A percentile compares a stretch with the other conserved stretches of the same genome.
phyloP scores from a whole-genome alignment of 2,797 vertebrate species.

The Tokudaia muenninki region DNA sequence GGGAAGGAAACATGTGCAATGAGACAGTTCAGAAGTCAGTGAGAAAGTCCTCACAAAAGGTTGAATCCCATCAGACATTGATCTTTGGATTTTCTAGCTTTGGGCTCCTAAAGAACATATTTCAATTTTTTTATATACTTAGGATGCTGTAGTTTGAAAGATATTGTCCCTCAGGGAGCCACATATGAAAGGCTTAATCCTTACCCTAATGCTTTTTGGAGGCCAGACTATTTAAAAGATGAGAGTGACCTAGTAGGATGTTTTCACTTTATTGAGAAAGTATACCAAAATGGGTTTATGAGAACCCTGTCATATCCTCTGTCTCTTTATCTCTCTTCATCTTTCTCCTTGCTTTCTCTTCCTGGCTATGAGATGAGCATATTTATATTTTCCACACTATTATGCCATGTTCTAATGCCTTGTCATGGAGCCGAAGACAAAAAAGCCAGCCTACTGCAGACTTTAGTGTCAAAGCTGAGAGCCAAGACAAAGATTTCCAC shows the following conservation, averaged over 20 bases:
- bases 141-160: not conserved
- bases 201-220: not conserved
- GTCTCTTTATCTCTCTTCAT: no score
- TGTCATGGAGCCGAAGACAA: not conserved
- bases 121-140: no score
- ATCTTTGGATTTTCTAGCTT: not conserved
- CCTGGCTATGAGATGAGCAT: no score
- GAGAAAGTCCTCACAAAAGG: not conserved
- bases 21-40: not conserved
- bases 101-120: not conserved
- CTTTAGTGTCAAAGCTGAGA: no score
- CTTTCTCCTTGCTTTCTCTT: not conserved
- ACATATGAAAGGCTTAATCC: not conserved
- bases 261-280: not conserved
- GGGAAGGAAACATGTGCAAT: no score
- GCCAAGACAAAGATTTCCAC: not conserved
- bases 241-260: not conserved
- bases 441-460: not conserved
- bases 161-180: not conserved
- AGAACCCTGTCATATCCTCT: not conserved
- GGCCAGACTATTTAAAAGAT: not conserved
- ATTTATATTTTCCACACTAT: not conserved
- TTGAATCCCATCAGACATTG: not conserved
- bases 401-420: not conserved
- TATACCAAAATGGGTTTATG: not conserved